Evolutionary conservation across 1,140 invertebrate species (phyloP).

Genomic region (Dufourea novaeangliae): DNA sequence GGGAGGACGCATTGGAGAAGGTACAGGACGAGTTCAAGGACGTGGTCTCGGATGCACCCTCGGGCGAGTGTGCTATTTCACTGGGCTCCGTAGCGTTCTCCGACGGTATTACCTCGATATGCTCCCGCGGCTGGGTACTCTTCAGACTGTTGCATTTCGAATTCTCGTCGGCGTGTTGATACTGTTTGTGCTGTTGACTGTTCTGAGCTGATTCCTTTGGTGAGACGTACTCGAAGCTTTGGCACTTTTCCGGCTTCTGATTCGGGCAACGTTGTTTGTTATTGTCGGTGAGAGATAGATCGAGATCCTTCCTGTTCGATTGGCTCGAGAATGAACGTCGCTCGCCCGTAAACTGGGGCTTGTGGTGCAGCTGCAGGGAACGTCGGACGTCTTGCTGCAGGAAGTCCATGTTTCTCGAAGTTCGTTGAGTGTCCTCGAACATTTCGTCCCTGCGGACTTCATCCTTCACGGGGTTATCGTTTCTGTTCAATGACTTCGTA

Average conservation of each 20-base stretch:
- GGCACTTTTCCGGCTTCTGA: constrained; percentile 62
- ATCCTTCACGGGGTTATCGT: constrained; percentile 56
- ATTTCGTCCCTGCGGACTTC: constrained; percentile 49
- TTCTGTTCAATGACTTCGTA: constrained; percentile 67
- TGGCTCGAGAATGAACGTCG: constrained; percentile 35
- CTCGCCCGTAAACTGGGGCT: constrained; percentile 24
- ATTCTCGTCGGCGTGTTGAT: constrained; percentile 50
- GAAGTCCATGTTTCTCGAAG: constrained; percentile 30
- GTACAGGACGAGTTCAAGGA: constrained; percentile 70
- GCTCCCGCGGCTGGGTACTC: constrained; percentile 56
- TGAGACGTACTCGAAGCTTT: constrained; percentile 65
- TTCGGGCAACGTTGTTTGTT: constrained; percentile 27
- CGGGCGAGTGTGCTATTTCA: constrained; percentile 76
- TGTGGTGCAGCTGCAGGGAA: constrained; percentile 50
- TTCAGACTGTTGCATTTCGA: constrained; percentile 64
- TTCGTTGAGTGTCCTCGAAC: constrained; percentile 43
- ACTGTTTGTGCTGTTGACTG: constrained; percentile 61
- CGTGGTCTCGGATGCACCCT: constrained; percentile 72
- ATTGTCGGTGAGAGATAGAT: constrained; percentile 25
- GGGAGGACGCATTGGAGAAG: constrained; percentile 73
- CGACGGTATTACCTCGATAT: constrained; percentile 73
- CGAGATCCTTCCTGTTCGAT: constrained; percentile 30
- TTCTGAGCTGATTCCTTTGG: constrained; percentile 66
- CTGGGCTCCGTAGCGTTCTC: constrained; percentile 76
- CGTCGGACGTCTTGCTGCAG: constrained; percentile 48